Evolutionary conservation across 2,113 vertebrate genomes (phyloP), one percentile per base, ranked within the genome.

Genomic region (Macrotus californicus): DNA sequence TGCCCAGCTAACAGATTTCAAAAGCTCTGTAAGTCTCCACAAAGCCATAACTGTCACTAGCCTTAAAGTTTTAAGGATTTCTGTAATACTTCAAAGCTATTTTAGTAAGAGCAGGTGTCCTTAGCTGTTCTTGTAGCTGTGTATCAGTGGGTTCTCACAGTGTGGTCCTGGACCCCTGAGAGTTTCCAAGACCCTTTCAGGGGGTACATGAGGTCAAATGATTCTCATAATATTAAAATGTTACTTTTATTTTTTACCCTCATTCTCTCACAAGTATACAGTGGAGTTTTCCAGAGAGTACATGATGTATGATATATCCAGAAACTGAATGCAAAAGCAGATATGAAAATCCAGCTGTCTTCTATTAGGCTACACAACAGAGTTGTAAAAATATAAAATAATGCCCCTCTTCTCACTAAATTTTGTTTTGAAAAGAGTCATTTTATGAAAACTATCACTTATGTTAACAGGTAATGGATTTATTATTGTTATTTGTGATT

Each of bases 211-310:
- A 93, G 43, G 59, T 93, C 85, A 96, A 94, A 76, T 6, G n/a
- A 95, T 91, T 94, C 87, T 92, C 73, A 70, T 69, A 93, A 84
- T 36, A 92, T 24, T 48, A 83, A 89, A 48, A 89, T 66, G 39
- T 91, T 91, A 92, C 61, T 96, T 80, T 72, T 77, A 91, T 46
- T 83, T 73, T 80, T 85, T 59, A 56, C 19, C 85, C 85, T 94
- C 18, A 12, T 43, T 93, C 79, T 92, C 86, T 88, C 75, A 92
- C 6, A 39, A 89, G 22, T 39, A 93, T 36, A 59, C 88, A 81
- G 29, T 50, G 54, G 61, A 89, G 84, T 90, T 82, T 92, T 94
- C 56, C 81, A 96, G 69, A 89, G 61, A 59, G 73, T 92, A 43
- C 19, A 26, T 83, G 43, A 87, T 87, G 21, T 87, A n/a, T 89